Percentiles rank a stretch among this genome's conserved stretches.
Conservation (phyloP, 2,888 invertebrate genomes). For the Caenorhabditis uteleia region DNA sequence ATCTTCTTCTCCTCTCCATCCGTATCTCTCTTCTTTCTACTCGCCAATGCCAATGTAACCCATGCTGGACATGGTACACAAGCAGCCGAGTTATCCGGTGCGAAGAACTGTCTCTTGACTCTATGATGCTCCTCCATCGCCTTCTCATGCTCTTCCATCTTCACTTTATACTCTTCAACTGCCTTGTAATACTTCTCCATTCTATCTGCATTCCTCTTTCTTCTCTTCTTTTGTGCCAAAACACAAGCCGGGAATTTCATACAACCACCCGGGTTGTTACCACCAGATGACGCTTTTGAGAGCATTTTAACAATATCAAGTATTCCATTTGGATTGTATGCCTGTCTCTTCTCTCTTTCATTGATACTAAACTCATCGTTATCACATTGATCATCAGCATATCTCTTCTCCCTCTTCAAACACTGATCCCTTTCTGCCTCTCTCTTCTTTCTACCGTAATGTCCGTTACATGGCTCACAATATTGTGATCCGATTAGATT, state of each 20-base stretch:
- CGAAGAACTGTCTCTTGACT: constrained; percentile 62
- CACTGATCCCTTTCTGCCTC: constrained; percentile 58
- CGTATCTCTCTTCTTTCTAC: constrained; percentile 45
- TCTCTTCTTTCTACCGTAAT: constrained; percentile 56
- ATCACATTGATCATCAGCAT: constrained; percentile 44
- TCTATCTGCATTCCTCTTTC: constrained; percentile 56
- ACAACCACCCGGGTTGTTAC: constrained; percentile 47
- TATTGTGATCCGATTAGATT: constrained; percentile 57
- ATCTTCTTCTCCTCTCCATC: constrained; percentile 23
- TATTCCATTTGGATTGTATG: constrained; percentile 58
- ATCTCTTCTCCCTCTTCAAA: constrained; percentile 40
- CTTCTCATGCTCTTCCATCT: constrained; percentile 34
- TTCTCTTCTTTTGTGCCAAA: constrained; percentile 56
- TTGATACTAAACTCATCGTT: constrained; percentile 53
- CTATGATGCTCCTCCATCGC: constrained; percentile 49
- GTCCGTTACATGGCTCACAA: constrained; percentile 59
- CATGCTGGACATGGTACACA: constrained; percentile 65
- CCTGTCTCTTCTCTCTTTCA: constrained; percentile 57
- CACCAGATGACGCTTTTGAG: constrained; percentile 34
- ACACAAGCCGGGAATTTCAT: constrained; percentile 65
- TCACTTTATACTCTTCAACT: constrained; percentile 37
- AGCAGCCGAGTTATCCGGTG: constrained; percentile 55
- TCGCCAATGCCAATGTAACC: constrained; percentile 61
- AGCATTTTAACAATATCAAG: constrained; percentile 61
- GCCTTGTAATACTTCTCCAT: constrained; percentile 54